phyloP scores from a whole-genome alignment of 2,797 vertebrate species.

The Premnoplex brunnescens region DNA sequence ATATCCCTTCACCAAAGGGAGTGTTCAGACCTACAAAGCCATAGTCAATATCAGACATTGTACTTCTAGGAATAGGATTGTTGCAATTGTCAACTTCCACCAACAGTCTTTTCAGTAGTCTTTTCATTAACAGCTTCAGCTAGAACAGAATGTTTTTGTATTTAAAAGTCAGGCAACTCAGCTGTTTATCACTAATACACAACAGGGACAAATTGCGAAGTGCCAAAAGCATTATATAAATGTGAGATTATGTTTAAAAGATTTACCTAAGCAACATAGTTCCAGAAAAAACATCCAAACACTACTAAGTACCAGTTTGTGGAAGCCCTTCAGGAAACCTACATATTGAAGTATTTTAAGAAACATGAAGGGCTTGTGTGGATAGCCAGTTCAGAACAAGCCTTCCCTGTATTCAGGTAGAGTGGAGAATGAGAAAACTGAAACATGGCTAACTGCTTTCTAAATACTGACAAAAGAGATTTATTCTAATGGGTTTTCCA shows the following conservation, averaged over 20 bases:
- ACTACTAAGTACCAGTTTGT: not conserved
- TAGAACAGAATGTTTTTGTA: not conserved
- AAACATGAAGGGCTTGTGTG: not conserved
- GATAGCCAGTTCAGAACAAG: not conserved
- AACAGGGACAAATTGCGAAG: not conserved
- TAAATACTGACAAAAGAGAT: not conserved
- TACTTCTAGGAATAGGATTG: constrained; percentile 5
- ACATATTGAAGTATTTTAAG: not conserved
- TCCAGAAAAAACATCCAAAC: not conserved
- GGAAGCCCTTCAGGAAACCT: not conserved
- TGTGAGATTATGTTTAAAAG: not conserved
- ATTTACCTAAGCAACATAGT: not conserved
- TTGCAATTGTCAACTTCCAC: not conserved
- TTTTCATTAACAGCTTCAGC: not conserved
- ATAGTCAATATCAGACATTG: not conserved
- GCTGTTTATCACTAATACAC: not conserved
- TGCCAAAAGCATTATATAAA: not conserved
- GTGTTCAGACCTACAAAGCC: not conserved
- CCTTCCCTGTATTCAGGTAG: not conserved
- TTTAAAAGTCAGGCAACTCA: not conserved
- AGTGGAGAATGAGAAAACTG: not conserved
- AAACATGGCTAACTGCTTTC: not conserved
- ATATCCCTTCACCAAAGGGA: not conserved
- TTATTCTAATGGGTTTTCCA: not conserved
- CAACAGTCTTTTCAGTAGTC: not conserved